Evolutionary conservation across 2,113 vertebrate species (phyloP).

Genomic region (Pagrus major): DNA sequence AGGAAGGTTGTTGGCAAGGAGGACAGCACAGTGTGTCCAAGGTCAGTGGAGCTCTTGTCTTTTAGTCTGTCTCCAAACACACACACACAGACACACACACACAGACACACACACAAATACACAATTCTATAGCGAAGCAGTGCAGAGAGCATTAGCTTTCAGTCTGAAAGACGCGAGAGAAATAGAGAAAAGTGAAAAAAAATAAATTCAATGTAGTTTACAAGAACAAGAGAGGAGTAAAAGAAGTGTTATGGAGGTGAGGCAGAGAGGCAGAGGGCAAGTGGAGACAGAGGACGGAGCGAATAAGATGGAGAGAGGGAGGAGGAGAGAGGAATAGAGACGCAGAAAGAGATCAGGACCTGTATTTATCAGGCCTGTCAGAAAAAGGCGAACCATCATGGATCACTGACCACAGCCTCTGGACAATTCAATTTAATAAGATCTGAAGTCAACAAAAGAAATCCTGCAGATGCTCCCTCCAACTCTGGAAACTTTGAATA

Average conservation of each 20-base stretch:
- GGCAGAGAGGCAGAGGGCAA: conserved; percentile 35
- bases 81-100: conserved; percentile 6
- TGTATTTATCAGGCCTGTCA: conserved; percentile 73
- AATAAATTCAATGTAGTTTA: conserved; percentile 43
- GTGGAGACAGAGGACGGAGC: background rate
- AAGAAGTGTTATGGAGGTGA: conserved; percentile 23
- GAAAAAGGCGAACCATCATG: conserved; percentile 59
- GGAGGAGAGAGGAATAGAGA: conserved; percentile 21
- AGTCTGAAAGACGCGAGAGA: conserved; percentile 2
- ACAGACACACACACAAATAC: background rate
- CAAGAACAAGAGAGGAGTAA: conserved; percentile 5
- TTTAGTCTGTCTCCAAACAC: background rate
- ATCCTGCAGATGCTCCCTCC: conserved; percentile 41
- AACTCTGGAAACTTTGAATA: conserved; percentile 46
- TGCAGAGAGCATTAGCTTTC: conserved; percentile 23
- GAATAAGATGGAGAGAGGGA: conserved; percentile 6
- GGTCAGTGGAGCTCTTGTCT: conserved; percentile 34
- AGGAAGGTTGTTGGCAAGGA: conserved; percentile 32
- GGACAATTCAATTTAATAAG: conserved; percentile 68
- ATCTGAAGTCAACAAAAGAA: conserved; percentile 57
- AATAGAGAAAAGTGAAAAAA: conserved; percentile 7
- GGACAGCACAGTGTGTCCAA: conserved; percentile 33
- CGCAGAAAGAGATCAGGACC: conserved; percentile 61
- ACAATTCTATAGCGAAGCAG: conserved; percentile 20
- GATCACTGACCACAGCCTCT: conserved; percentile 66